phyloP scores from a whole-genome alignment of 2,888 invertebrate genomes.

The Smittia sp. region DNA sequence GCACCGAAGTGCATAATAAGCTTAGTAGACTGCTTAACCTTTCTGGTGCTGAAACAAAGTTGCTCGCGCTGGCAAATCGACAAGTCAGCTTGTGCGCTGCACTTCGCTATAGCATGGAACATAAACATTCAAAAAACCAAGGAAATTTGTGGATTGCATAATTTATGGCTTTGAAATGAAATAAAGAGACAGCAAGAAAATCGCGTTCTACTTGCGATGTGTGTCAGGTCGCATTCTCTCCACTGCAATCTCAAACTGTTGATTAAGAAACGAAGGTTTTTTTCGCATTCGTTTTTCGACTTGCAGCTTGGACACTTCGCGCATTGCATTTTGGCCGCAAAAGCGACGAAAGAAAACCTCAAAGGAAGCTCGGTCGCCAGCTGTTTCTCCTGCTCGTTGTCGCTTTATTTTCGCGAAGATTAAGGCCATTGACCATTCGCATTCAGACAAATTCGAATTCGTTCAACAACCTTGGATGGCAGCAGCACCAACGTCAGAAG shows the following conservation, averaged over 20 bases:
- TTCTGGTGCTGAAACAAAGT: background rate
- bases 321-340: background rate
- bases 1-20: slow-evolving; percentile 1
- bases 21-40: background rate
- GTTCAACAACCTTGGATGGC: slow-evolving; percentile 38
- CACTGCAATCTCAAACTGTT: background rate
- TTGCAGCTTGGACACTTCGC: background rate
- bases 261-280: background rate
- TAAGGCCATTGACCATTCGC: slow-evolving; percentile 40
- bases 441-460: slow-evolving; percentile 29
- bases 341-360: slow-evolving; percentile 22
- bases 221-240: slow-evolving; percentile 27
- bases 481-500: background rate
- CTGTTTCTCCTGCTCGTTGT: slow-evolving; percentile 3
- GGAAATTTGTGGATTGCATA: slow-evolving; percentile 29
- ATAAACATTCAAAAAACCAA: background rate
- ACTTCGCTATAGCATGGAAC: background rate
- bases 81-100: background rate
- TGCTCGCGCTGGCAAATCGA: background rate
- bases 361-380: slow-evolving; percentile 30
- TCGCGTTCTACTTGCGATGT: slow-evolving; percentile 38
- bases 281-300: no score
- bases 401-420: slow-evolving; percentile 22
- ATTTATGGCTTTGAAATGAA: slow-evolving; percentile 35
- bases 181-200: background rate